These are phyloP conservation scores for Drosophila punjabiensis DNA, from an alignment of 1,140 invertebrate species.

Conservation along the genomic window DNA sequence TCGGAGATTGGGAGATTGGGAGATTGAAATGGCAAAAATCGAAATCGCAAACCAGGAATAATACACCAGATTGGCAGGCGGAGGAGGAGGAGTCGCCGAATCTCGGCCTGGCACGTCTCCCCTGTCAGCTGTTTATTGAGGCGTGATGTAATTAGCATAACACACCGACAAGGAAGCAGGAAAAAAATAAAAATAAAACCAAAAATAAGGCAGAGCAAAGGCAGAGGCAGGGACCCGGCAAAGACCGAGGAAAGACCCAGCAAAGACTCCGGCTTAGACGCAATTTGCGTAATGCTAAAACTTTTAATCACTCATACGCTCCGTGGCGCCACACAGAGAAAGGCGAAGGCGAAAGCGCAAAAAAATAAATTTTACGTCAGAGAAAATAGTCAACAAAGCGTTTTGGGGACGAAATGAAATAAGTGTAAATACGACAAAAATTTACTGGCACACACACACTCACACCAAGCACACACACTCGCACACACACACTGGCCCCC, in stretches of 20 bases:
- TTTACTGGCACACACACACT: constrained; percentile 25
- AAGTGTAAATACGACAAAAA: constrained; percentile 74
- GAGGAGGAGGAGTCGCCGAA: not conserved
- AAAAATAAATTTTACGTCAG: constrained; percentile 45
- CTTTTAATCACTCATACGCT: constrained; percentile 82
- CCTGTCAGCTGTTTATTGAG: constrained; percentile 63
- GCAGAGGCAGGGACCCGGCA: not conserved
- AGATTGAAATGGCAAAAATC: constrained; percentile 58
- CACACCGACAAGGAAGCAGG: constrained; percentile 42
- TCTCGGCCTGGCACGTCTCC: constrained; percentile 40
- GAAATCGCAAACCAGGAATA: constrained; percentile 29
- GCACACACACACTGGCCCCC: not conserved
- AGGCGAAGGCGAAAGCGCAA: constrained; percentile 10
- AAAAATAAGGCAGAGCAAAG: constrained; percentile 1
- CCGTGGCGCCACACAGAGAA: constrained; percentile 50
- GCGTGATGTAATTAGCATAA: constrained; percentile 80
- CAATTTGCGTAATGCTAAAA: constrained; percentile 79
- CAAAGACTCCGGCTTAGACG: constrained; percentile 50
- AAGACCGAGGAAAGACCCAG: constrained; percentile 5
- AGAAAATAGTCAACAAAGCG: constrained; percentile 68
- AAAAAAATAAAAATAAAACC: not conserved
- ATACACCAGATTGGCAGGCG: constrained; percentile 3
- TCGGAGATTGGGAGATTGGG: not conserved
- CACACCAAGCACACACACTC: not conserved
- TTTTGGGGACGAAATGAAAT: constrained; percentile 68